Base-by-base conservation (phyloP, 2,888 invertebrate species). In the Lobophora halterata region DNA sequence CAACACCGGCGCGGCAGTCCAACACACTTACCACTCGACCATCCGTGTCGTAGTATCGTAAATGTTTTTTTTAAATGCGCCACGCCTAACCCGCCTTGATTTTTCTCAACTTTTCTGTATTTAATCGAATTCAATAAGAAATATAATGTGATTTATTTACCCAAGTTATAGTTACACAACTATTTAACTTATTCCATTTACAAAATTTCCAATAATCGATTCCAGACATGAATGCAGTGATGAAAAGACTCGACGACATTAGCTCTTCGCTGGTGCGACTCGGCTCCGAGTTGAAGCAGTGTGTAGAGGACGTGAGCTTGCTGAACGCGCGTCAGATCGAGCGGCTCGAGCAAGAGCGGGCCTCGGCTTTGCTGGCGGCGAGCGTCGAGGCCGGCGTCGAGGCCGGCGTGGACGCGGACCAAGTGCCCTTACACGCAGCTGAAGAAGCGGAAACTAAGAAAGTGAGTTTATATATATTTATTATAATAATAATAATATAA, bases 371-470 rank as follows among this genome's bases (percentile, higher is more conserved):
- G 40, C 77, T 93, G 18, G 91, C 92, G n/a, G 91, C 91, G 24
- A 88, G 90, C 42, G 91, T 91, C 0, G 92, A 92, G 38, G 89
- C 90, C 3, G 91, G 90, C 42, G 91, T 91, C 0, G 92, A 92
- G 38, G 89, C 90, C 3, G 91, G 92, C 49, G 91, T 91, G 3
- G 89, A 89, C 23, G 75, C 81, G n/a, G 86, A 89, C 19, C 88
- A 76, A 20, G 79, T 74, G 5, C 66, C 83, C 0, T 49, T 85
- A 9, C 81, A 83, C 39, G 73, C 72, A 42, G 74, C 80, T 1
- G 90, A 90, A 31, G 93, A 93, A 61, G 88, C 90, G 26, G 91
- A 93, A 63, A 88, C 92, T 55, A 92, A 95, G 85, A 95, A 94
- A 90, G 95, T n/a, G n/a, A n/a, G n/a, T n/a, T n/a, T n/a, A n/a